phyloP scores from a whole-genome alignment of 1,140 invertebrate genomes.

The Colletes latitarsis region DNA sequence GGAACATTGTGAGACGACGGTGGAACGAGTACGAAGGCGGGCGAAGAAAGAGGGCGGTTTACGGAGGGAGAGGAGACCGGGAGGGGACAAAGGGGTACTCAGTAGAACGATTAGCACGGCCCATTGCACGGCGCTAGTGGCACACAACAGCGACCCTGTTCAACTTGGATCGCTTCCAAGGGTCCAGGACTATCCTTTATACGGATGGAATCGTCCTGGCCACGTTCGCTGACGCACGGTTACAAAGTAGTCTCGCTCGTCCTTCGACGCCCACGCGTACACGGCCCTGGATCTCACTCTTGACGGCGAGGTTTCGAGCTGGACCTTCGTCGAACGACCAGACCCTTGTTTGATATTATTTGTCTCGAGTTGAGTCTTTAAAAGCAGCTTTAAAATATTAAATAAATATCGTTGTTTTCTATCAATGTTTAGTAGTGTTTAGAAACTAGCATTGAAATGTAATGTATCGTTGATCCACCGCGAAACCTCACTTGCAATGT shows the following conservation, averaged over 20 bases:
- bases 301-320: no score
- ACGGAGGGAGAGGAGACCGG: not conserved
- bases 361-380: no score
- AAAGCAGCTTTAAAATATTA: no score
- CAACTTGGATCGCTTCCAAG: conserved; percentile 77
- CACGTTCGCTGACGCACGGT: conserved; percentile 64
- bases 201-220: conserved; percentile 61
- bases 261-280: not conserved
- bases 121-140: conserved; percentile 74
- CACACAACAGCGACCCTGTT: conserved; percentile 72
- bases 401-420: no score
- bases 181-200: conserved; percentile 69
- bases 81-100: conserved; percentile 67
- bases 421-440: no score
- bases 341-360: no score
- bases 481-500: conserved; percentile 5
- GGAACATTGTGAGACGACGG: conserved; percentile 53
- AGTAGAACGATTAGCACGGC: conserved; percentile 77
- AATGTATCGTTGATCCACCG: not conserved
- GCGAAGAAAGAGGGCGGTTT: conserved; percentile 43
- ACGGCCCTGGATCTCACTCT: not conserved
- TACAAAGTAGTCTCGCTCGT: conserved; percentile 64
- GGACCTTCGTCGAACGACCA: no score
- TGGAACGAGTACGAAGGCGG: conserved; percentile 29
- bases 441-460: not conserved